Evolutionary conservation across 2,797 vertebrate species (phyloP).

Genomic region (Mus minutoides): DNA sequence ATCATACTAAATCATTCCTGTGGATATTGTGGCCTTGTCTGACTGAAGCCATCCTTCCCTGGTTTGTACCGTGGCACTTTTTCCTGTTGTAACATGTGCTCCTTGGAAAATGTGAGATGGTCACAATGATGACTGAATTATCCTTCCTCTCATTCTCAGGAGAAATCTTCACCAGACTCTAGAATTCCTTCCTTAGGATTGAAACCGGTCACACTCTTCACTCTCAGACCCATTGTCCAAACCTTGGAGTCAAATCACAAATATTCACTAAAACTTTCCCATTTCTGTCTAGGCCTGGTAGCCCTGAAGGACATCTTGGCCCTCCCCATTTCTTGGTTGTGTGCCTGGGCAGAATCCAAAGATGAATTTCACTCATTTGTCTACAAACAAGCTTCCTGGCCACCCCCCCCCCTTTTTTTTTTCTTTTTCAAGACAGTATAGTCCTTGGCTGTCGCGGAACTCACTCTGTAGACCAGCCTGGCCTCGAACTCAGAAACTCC

Average conservation of each 20-base stretch:
- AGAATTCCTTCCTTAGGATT: background rate
- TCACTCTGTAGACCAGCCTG: too few relatives aligned
- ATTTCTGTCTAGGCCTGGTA: background rate
- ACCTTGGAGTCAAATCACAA: background rate
- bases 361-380: background rate
- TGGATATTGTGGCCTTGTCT: background rate
- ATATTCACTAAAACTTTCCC: background rate
- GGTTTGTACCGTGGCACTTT: background rate
- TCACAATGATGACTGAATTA: background rate
- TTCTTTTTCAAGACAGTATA: too few relatives aligned
- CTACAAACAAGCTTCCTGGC: background rate
- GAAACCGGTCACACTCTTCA: too few relatives aligned
- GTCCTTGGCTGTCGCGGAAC: too few relatives aligned
- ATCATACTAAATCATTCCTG: constrained; percentile 5
- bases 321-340: background rate
- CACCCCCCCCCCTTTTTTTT: too few relatives aligned
- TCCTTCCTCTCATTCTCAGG: background rate
- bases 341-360: background rate
- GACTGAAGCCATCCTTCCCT: background rate
- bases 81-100: background rate
- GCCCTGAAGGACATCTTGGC: background rate
- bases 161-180: background rate
- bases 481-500: too few relatives aligned
- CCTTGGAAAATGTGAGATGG: background rate
- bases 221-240: background rate